Base-by-base conservation (phyloP, 2,113 vertebrate genomes). In the Lonchura striata region DNA sequence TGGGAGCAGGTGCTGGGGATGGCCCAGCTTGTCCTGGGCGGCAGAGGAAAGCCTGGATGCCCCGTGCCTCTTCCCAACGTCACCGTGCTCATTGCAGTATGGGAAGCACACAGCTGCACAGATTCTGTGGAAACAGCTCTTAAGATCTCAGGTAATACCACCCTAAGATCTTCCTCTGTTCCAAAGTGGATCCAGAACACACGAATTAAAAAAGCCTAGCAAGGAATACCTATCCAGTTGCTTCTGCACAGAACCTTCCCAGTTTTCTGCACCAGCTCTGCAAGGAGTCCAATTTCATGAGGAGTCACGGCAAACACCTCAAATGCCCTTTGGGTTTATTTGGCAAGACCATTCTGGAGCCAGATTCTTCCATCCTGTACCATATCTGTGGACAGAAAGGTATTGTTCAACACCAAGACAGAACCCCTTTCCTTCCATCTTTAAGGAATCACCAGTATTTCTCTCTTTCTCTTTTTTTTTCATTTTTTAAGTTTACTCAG, bases 401-500 rank as follows among this genome's bases (percentile, higher is more conserved):
- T 80, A 28, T 2, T 63, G 41, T 27, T 57, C 15, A 61, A 39
- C 9, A 72, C 6, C 17, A 63, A 50, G n/a, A 80, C 25, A 61
- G 35, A 42, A 47, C 10, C 3, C 6, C 33, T 63, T 79, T 50
- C 44, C 37, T 61, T 74, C 35, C 11, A 6, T 59, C 66, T 63
- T 63, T 28, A 54, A 82, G 27, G 59, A 72, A 75, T 75, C n/a
- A 65, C 11, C 46, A 44, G 24, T 50, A 60, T 76, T 85, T 70
- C 0, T 37, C 5, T 27, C 0, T 20, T 1, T 30, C 4, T 39
- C 0, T 22, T 9, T 28, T 10, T 10, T n/a, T 44, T 4, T 31
- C 44, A 46, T 33, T 31, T 22, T 28, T 41, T 11, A 52, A 17
- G 6, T 46, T 84, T 57, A 66, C 31, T 66, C 41, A 86, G 49